Evolutionary conservation across 2,888 invertebrate genomes (phyloP).

Genomic region (Perdita meconis): DNA sequence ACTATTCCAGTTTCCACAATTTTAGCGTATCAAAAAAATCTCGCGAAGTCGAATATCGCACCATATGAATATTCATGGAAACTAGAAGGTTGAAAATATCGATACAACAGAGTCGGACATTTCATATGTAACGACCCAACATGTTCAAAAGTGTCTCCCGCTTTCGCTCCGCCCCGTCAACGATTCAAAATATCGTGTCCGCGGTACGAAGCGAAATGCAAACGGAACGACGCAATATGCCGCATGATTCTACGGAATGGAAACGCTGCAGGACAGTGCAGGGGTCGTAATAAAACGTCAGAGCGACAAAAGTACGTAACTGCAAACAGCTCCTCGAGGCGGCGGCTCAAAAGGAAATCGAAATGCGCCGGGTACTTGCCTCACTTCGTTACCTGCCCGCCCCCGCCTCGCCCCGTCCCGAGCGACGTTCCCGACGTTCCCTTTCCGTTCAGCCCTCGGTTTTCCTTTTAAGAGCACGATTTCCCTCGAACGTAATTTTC

Average conservation of each 20-base stretch:
- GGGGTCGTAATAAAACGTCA: conserved; percentile 55
- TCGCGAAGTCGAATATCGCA: no score
- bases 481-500: conserved; percentile 69
- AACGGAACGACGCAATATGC: background rate
- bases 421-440: background rate
- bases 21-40: no score
- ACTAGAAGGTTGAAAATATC: no score
- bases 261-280: background rate
- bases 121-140: no score
- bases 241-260: background rate
- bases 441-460: conserved; percentile 1
- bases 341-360: conserved; percentile 63
- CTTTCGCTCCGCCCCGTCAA: background rate
- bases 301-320: conserved; percentile 45
- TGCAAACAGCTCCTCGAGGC: conserved; percentile 34
- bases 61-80: no score
- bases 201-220: background rate
- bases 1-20: no score
- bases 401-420: background rate
- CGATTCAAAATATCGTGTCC: background rate
- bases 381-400: conserved; percentile 62
- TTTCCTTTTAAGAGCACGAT: conserved; percentile 57
- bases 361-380: conserved; percentile 57
- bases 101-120: no score
- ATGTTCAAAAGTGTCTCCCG: no score